A percentile compares a stretch with the other conserved stretches of the same genome.
phyloP scores from a whole-genome alignment of 2,113 vertebrate genomes.

The Crypturellus undulatus region DNA sequence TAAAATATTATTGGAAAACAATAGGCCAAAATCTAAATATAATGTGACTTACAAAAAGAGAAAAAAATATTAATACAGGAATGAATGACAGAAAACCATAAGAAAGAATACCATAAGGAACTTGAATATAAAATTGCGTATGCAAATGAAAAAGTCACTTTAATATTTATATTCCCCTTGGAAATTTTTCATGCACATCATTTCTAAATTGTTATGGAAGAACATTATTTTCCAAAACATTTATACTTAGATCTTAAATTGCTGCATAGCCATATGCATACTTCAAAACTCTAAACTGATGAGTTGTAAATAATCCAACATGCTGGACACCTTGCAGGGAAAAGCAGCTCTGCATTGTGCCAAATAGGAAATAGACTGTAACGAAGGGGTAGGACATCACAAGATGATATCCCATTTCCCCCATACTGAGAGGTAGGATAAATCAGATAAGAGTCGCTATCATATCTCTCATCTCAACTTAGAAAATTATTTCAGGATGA shows the following conservation, averaged over 20 bases:
- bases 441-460: neutral
- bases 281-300: neutral
- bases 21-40: neutral
- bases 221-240: neutral
- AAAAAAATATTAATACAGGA: neutral
- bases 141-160: neutral
- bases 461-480: neutral
- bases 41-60: neutral
- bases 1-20: neutral
- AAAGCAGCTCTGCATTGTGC: neutral
- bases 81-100: neutral
- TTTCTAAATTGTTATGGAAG: neutral
- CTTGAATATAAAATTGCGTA: neutral
- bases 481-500: neutral
- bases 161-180: neutral
- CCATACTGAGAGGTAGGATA: conserved; percentile 24
- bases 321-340: neutral
- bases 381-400: conserved; percentile 25
- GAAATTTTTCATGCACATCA: neutral
- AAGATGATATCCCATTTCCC: conserved; percentile 19
- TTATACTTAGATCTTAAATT: neutral
- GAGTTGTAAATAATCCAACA: neutral
- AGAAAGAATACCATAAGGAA: neutral
- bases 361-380: neutral
- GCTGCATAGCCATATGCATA: neutral